Evolutionary conservation across 1,140 invertebrate genomes (phyloP).

Genomic region (Drosophila eugracilis): DNA sequence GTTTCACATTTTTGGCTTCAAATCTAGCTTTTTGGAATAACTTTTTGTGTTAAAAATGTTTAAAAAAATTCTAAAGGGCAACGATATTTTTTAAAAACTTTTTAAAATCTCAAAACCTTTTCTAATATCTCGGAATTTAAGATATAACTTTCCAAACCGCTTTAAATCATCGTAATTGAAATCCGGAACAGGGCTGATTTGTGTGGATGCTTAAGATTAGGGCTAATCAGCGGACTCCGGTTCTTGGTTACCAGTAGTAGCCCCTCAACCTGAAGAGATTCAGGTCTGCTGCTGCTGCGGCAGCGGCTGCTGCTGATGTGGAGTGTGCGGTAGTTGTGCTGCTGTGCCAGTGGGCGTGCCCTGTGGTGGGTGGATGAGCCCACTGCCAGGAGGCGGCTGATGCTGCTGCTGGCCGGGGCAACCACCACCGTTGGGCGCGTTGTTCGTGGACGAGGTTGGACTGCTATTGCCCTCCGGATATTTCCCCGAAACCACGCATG

Average conservation of each 20-base stretch:
- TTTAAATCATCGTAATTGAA: neutral
- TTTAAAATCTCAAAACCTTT: neutral
- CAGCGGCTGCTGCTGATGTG: slow-evolving; percentile 34
- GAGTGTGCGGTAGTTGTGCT: slow-evolving; percentile 12
- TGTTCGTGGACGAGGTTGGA: slow-evolving; percentile 83
- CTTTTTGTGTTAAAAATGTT: neutral
- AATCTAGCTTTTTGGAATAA: slow-evolving; percentile 6
- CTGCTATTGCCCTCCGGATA: slow-evolving; percentile 89
- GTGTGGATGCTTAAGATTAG: slow-evolving; percentile 35
- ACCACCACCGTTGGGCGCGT: slow-evolving; percentile 41
- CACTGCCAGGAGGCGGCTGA: slow-evolving; percentile 29
- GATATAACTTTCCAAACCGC: neutral
- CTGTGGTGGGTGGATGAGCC: slow-evolving; percentile 10
- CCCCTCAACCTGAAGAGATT: slow-evolving; percentile 35
- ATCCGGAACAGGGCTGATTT: slow-evolving; percentile 12
- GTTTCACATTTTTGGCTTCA: slow-evolving; percentile 1
- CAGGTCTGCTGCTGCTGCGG: slow-evolving; percentile 40
- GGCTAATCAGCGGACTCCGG: neutral
- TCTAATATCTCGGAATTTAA: neutral
- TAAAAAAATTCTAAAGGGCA: neutral
- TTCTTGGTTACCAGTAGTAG: slow-evolving; percentile 43
- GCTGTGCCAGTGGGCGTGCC: slow-evolving; percentile 25
- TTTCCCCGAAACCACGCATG: slow-evolving; percentile 92
- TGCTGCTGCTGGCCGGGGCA: slow-evolving; percentile 6
- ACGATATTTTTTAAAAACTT: neutral